A percentile compares a stretch with the other conserved stretches of the same genome.
Evolutionary conservation across 2,113 vertebrate species (phyloP).

Genomic region (Bombycilla garrulus): DNA sequence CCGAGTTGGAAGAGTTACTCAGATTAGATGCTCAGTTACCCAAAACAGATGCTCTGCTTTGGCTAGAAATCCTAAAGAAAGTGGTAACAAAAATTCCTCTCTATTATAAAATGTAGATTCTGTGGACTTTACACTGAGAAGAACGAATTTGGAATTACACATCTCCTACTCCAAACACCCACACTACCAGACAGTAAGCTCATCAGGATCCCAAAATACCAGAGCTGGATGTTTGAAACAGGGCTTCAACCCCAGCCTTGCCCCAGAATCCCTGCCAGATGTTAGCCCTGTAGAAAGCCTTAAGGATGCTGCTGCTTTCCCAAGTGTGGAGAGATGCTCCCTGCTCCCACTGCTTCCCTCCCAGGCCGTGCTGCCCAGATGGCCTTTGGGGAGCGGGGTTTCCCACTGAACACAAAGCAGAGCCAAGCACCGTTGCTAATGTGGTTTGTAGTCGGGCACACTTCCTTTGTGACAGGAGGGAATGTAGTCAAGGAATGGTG

Average conservation of each 20-base stretch:
- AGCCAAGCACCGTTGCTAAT: slow-evolving; percentile 72
- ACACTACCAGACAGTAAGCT: not conserved
- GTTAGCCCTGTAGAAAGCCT: slow-evolving; percentile 24
- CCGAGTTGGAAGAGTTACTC: not conserved
- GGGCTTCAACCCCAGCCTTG: not conserved
- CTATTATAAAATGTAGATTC: not conserved
- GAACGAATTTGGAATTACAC: not conserved
- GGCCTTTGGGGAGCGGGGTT: slow-evolving; percentile 76
- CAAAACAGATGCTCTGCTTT: not conserved
- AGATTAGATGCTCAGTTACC: not conserved
- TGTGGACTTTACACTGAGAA: not conserved
- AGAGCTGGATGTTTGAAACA: not conserved
- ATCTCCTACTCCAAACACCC: not conserved
- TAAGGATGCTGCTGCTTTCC: not conserved
- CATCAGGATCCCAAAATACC: not conserved
- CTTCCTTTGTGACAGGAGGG: slow-evolving; percentile 79
- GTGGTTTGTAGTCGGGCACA: slow-evolving; percentile 80
- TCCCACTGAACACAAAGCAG: slow-evolving; percentile 78
- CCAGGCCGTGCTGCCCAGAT: slow-evolving; percentile 76
- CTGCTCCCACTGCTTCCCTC: not conserved
- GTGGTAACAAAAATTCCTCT: not conserved
- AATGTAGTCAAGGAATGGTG: slow-evolving; percentile 68
- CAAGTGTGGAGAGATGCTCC: not conserved
- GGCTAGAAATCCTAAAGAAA: not conserved
- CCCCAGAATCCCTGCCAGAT: slow-evolving; percentile 56